Evolutionary conservation across 2,797 vertebrate genomes (phyloP).

Genomic region (Enteromius argenteus): DNA sequence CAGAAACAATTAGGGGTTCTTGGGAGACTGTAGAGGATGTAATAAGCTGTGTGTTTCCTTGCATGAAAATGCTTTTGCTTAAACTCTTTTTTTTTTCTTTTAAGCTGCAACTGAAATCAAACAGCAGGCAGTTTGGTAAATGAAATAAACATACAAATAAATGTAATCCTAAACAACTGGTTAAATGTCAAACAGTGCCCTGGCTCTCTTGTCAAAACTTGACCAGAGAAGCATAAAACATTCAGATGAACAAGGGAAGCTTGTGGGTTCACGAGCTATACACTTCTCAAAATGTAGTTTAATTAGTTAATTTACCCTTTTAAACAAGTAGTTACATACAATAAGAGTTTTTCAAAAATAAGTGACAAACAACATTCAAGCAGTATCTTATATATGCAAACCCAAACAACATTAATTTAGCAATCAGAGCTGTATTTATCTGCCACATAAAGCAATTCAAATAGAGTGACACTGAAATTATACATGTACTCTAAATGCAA

Average conservation of each 20-base stretch:
- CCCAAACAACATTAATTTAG: background rate
- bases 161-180: background rate
- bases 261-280: background rate
- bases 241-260: background rate
- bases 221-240: background rate
- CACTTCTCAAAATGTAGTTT: background rate
- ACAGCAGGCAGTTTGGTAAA: conserved; percentile 5
- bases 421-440: background rate
- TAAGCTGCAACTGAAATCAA: background rate
- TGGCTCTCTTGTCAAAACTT: background rate
- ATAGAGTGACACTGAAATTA: background rate
- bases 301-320: background rate
- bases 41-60: conserved; percentile 41
- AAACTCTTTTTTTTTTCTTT: conserved; percentile 11
- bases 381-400: background rate
- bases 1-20: conserved; percentile 55
- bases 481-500: background rate
- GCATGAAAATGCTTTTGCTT: conserved; percentile 27
- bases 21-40: conserved; percentile 46
- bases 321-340: background rate
- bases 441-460: background rate
- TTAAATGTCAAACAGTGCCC: background rate
- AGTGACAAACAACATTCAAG: background rate
- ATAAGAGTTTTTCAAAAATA: background rate
- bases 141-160: background rate